phyloP scores from a whole-genome alignment of 30 jellyfish, hydroid and myxozoan genomes.

The Nemopilema nomurai region DNA sequence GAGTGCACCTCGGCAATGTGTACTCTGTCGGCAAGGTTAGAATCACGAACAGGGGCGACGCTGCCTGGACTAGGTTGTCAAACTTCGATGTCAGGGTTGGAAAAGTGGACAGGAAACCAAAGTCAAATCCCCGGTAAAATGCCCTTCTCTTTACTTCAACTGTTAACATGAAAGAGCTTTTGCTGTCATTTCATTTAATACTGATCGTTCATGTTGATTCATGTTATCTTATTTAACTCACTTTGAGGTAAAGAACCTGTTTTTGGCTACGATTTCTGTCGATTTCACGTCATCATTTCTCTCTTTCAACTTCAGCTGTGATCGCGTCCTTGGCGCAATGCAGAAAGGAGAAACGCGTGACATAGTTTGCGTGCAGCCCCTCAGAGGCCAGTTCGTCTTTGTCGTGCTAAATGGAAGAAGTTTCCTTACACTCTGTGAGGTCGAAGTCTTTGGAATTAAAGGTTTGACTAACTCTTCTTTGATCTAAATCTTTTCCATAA shows the following conservation, averaged over 20 bases:
- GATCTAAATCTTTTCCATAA: neutral
- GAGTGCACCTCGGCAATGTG: slow-evolving; percentile 54
- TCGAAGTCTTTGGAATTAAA: slow-evolving; percentile 50
- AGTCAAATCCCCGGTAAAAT: slow-evolving; percentile 56
- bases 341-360: slow-evolving; percentile 62
- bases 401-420: slow-evolving; percentile 54
- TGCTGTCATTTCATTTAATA: no score
- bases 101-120: slow-evolving; percentile 53
- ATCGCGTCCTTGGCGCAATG: slow-evolving; percentile 53
- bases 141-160: neutral
- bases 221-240: no score
- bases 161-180: neutral
- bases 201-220: no score
- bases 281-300: no score
- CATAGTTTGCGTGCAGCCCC: slow-evolving; percentile 55
- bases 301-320: slow-evolving; percentile 25
- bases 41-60: slow-evolving; percentile 62
- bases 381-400: slow-evolving; percentile 45
- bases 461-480: no score
- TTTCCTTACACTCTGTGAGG: slow-evolving; percentile 62
- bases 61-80: slow-evolving; percentile 59
- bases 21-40: slow-evolving; percentile 46
- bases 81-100: slow-evolving; percentile 61
- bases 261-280: no score
- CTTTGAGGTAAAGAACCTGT: no score